phyloP scores from a whole-genome alignment of 2,113 vertebrate genomes.

The Callocephalon fimbriatum region DNA sequence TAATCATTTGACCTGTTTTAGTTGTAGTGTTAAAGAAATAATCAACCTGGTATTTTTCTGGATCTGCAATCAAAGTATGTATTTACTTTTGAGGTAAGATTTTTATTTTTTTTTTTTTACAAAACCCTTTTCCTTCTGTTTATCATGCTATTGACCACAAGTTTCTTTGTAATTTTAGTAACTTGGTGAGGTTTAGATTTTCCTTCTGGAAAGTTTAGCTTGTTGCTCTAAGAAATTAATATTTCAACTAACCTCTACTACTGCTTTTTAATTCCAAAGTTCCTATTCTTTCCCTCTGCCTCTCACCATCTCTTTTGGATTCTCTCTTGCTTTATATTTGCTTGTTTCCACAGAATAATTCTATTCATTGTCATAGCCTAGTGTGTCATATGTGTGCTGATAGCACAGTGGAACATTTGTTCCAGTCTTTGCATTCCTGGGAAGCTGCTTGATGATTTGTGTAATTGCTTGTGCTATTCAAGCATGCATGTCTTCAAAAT shows the following conservation, averaged over 20 bases:
- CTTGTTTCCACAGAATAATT: constrained; percentile 53
- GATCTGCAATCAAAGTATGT: background rate
- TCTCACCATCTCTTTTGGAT: background rate
- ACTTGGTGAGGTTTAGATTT: background rate
- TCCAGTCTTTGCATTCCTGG: constrained; percentile 39
- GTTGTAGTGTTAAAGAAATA: background rate
- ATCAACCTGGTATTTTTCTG: background rate
- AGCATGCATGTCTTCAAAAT: constrained; percentile 66
- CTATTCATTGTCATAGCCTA: constrained; percentile 27
- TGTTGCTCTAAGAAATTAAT: background rate
- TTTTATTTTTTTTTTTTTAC: background rate
- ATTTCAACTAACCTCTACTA: background rate
- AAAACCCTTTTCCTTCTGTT: background rate
- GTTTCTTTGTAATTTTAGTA: constrained; percentile 8
- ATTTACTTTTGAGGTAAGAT: background rate
- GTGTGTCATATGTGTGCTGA: constrained; percentile 41
- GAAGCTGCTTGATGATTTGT: constrained; percentile 62
- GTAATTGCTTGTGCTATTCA: constrained; percentile 71
- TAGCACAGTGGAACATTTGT: constrained; percentile 28
- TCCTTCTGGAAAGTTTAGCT: constrained; percentile 3
- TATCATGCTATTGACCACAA: background rate
- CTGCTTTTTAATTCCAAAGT: constrained; percentile 3
- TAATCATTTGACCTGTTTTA: background rate
- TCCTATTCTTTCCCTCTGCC: background rate
- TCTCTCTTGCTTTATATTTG: constrained; percentile 59